Percentiles rank a stretch among this genome's conserved stretches.
Conservation (phyloP, 2,888 invertebrate species). For the Malacosoma neustria region DNA sequence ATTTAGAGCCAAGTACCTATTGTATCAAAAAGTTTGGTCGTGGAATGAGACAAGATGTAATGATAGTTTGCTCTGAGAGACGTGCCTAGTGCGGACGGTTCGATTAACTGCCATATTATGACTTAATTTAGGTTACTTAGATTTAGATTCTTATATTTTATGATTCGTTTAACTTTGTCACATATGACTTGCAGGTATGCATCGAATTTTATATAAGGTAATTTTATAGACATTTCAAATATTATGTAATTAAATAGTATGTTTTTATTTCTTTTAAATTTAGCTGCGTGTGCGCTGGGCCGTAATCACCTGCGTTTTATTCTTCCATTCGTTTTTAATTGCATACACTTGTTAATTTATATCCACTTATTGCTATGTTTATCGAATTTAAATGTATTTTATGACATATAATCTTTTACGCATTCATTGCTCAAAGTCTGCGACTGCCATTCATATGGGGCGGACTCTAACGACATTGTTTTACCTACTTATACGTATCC, state of each 20-base stretch:
- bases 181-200: constrained; percentile 58
- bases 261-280: constrained; percentile 32
- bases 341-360: constrained; percentile 60
- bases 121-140: constrained; percentile 69
- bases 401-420: constrained; percentile 33
- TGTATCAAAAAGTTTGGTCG: constrained; percentile 39
- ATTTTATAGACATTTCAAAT: constrained; percentile 30
- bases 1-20: constrained; percentile 63
- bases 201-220: constrained; percentile 58
- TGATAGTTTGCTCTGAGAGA: constrained; percentile 18
- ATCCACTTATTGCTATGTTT: constrained; percentile 40
- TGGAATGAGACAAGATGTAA: constrained; percentile 37
- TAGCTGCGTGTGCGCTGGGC: constrained; percentile 22
- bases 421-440: constrained; percentile 66
- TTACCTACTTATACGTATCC: constrained; percentile 49
- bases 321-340: constrained; percentile 37
- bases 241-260: constrained; percentile 33
- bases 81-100: constrained; percentile 66
- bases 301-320: constrained; percentile 22
- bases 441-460: constrained; percentile 30
- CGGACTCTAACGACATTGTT: constrained; percentile 57
- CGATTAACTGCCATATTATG: constrained; percentile 74
- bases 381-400: constrained; percentile 40
- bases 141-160: constrained; percentile 52
- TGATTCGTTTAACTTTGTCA: constrained; percentile 54